Conservation (phyloP, 1,140 invertebrate genomes). For the Melitaea cinxia region DNA sequence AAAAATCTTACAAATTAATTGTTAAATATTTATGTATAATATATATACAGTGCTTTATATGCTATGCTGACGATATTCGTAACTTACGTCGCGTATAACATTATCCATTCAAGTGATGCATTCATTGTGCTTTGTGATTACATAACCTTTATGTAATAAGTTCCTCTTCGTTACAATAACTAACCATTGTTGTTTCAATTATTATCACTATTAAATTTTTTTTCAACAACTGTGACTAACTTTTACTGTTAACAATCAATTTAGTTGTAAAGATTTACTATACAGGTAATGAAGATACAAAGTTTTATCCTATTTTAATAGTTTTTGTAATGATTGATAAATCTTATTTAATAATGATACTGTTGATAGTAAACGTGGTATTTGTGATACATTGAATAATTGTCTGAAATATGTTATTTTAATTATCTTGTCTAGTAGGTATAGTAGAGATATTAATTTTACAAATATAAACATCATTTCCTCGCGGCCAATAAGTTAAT, state of each 20-base stretch:
- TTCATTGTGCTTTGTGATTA: background rate
- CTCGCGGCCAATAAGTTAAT: background rate
- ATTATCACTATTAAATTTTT: background rate
- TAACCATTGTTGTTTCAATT: background rate
- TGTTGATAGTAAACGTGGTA: no score
- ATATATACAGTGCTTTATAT: background rate
- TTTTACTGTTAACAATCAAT: background rate
- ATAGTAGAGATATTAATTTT: no score
- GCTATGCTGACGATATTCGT: background rate
- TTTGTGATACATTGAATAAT: no score
- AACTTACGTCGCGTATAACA: background rate
- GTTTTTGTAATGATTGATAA: no score
- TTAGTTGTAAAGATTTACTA: no score
- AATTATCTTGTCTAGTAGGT: no score
- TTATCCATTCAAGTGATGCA: conserved; percentile 4
- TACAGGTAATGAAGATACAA: no score
- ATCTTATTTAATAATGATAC: no score
- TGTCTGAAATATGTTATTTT: no score
- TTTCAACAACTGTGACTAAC: background rate
- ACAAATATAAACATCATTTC: no score
- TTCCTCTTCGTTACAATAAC: background rate
- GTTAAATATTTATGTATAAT: background rate
- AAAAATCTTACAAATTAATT: no score
- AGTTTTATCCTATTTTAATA: no score
- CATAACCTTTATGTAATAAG: background rate